Base-by-base conservation (phyloP, 92 coral and sea anemone genomes). In the Epizoanthus ramosus region DNA sequence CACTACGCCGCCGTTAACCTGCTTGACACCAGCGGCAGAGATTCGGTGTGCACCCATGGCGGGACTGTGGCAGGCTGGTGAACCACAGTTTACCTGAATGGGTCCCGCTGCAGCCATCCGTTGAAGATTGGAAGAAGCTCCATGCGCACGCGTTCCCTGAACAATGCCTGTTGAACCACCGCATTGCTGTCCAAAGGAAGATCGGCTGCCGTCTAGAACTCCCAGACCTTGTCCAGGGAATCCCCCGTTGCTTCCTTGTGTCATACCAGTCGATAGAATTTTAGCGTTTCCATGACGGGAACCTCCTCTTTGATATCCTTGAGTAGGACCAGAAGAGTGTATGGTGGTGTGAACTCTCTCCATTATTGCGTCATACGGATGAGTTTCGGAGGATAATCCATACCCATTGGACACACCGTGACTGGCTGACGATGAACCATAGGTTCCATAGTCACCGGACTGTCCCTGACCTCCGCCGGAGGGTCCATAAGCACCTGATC, bases 301-400 rank as follows among this genome's bases (percentile, higher is more conserved):
- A 22, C 59, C 58, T 1, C 23, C 71, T 15, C 70, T 18, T 1
- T 45, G 43, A 15, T 24, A 61, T 15, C 82, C 82, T 35, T 43
- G 82, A 8, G 18, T 67, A 25, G 50, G 13, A 3, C 21, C 50
- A 2, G 71, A 13, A 3, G 47, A 24, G 35, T 28, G 47, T 21
- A 77, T 41, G 10, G 57, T 77, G 14, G 82, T 60, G 24, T 77
- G 65, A 18, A 57, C 82, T n/a, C 82, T 77, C 25, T 77, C 82
- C 70, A 77, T 77, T 77, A 77, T 77, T 5, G 59, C 71, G 15
- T 61, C 66, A 39, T 77, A 61, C 15, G 71, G 71, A 33, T 67
- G 71, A 25, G 64, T 23, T 2, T 60, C 70, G 9, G 71, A 17
- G 4, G 82, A 10, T 22, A 17, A 35, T 35, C 58, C 82, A 13